Evolutionary conservation across 1,140 invertebrate genomes (phyloP), one percentile per base, ranked within the genome.

Genomic region (Drosophila mojavensis): DNA sequence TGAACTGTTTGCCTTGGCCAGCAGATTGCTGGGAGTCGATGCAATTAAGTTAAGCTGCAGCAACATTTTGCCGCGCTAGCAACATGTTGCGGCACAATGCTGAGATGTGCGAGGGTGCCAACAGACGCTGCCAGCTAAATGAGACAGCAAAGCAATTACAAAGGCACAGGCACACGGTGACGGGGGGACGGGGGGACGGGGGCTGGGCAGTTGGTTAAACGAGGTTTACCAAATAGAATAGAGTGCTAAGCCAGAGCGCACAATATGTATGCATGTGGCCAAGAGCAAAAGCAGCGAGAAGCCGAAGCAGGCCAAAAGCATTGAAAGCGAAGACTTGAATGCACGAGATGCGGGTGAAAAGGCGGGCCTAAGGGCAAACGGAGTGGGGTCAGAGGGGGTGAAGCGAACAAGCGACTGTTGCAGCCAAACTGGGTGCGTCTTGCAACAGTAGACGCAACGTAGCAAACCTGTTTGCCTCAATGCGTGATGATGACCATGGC

Each of bases 311-410:
- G 62, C 72, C 76, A 78, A 74, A 88, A 68, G 72, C 83, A 88
- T 74, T 79, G 83, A 90, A 90, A 88, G 81, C 84, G 83, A 90
- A 88, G 74, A 88, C 65, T 63, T 50, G 54, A 76, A 62, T 60
- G 56, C 15, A 66, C 73, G 54, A 58, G 15, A 59, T 20, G 51
- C 41, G 58, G 61, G 43, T 53, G 10, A 5, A 0, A 15, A 13
- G 26, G 62, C 13, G 4, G 28, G 4, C 5, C 3, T 36, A 7
- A 7, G 20, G 28, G 20, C 20, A 68, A 60, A 30, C 28, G 28
- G 5, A 30, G 72, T 28, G 3, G 4, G 66, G n/a, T 24, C 1
- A 24, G 20, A 30, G 43, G 1, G 30, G 0, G 28, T 0, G 4
- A 30, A 30, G 28, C 28, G 4, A 0, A 6, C 5, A 20, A 13